Evolutionary conservation across 2,888 invertebrate species (phyloP), one percentile per base, ranked within the genome.

Genomic region (Drosophila fulvimacula): DNA sequence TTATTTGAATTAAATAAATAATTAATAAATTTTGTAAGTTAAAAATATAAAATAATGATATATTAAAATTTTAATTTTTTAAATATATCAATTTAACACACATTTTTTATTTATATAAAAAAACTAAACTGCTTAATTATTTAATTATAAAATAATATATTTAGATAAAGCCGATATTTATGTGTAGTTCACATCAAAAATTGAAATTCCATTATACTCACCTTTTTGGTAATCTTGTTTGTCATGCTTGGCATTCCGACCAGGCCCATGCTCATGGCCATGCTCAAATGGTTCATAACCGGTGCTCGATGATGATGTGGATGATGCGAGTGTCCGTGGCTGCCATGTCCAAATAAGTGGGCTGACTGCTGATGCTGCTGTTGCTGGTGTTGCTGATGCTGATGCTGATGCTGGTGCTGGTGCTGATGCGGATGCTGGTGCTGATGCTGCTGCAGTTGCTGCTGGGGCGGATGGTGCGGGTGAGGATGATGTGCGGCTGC

Each of bases 221-320:
- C 91, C 90, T 91, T 92, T 82, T 91, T 91, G 67, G 91, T 91
- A 69, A 91, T 91, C 59, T 90, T 91, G 73, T 91, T 91, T 56
- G 88, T 81, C 77, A 90, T 90, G 65, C 85, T 83, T 24, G 82
- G 84, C 79, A 91, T 81, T 7, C 90, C 90, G 34, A 86, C 81
- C 53, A 91, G 69, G 24, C 92, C 92, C 92, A 92, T 91, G 74
- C 91, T 88, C 92, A 92, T 92, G 68, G 92, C 91, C 92, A 92
- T 91, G 73, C 92, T 91, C 58, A 92, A 82, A 82, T 82, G 82
- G 74, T 91, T 92, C 91, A 92, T 91, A 58, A 91, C 84, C 13
- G 91, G 91, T 36, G 90, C 82, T 7, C 76, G 82, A 66, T 85
- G 91, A 58, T 85, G 89, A 74, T 81, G 79, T 32, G 67, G 46